A percentile compares a stretch with the other conserved stretches of the same genome.
phyloP scores from a whole-genome alignment of 2,797 vertebrate genomes.

The Chelmon rostratus region DNA sequence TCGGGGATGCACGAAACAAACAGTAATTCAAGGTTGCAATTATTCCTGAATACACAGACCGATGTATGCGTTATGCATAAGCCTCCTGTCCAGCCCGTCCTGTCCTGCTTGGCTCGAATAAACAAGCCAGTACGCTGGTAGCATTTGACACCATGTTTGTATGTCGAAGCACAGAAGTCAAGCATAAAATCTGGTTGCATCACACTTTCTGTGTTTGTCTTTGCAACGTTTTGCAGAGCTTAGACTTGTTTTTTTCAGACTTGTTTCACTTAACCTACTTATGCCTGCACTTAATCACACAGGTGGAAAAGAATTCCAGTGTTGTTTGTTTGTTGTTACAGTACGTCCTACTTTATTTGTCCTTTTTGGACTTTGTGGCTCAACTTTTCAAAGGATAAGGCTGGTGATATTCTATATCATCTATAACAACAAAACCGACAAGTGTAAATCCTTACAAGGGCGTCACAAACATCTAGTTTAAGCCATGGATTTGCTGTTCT shows the following conservation, averaged over 20 bases:
- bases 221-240: not conserved
- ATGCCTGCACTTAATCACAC: not conserved
- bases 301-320: not conserved
- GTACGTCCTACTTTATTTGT: not conserved
- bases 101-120: not conserved
- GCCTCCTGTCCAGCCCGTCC: too few relatives aligned
- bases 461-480: not conserved
- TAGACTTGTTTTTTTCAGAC: not conserved
- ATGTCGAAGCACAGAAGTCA: not conserved
- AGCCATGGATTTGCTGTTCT: not conserved
- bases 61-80: too few relatives aligned
- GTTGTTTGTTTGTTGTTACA: not conserved
- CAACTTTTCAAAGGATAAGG: not conserved
- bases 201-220: not conserved
- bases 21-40: not conserved
- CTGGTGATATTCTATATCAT: not conserved
- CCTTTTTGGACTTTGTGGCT: not conserved
- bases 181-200: not conserved
- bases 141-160: not conserved
- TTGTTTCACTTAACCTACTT: not conserved
- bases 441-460: not conserved
- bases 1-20: not conserved
- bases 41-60: too few relatives aligned
- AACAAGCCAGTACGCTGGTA: not conserved
- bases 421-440: too few relatives aligned